Conservation (phyloP, 2,113 vertebrate species). For the Chamaea fasciata region DNA sequence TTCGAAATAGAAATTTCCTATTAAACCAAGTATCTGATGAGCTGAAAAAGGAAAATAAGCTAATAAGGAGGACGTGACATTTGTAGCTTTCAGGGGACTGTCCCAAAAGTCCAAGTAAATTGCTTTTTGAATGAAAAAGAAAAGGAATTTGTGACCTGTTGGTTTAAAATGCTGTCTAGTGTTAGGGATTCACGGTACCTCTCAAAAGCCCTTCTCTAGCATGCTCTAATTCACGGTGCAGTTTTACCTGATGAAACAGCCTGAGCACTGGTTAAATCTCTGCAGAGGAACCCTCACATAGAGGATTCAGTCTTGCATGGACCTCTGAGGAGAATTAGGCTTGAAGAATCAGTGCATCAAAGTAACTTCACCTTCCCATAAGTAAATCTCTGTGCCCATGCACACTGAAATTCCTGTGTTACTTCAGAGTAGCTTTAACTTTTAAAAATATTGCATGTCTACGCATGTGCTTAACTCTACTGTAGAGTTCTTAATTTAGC, state of each 20-base stretch:
- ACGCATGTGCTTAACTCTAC: slow-evolving; percentile 42
- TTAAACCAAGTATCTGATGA: neutral
- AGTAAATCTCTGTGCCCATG: neutral
- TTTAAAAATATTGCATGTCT: slow-evolving; percentile 48
- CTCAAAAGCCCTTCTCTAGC: neutral
- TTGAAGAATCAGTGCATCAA: neutral
- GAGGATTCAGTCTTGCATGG: neutral
- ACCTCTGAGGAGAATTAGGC: neutral
- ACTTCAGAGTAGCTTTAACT: slow-evolving; percentile 26
- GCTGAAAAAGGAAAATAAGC: neutral
- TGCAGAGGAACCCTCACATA: neutral
- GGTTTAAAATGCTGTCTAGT: neutral
- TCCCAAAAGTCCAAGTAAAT: neutral
- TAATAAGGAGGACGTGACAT: neutral
- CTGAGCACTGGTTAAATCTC: neutral
- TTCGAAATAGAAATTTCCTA: neutral
- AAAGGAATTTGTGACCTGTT: neutral
- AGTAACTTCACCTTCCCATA: neutral
- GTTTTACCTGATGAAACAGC: slow-evolving; percentile 16
- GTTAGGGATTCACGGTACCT: neutral
- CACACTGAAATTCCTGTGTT: neutral
- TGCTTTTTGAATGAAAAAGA: neutral
- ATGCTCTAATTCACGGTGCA: slow-evolving; percentile 39
- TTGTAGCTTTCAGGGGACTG: neutral
- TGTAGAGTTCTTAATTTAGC: slow-evolving; percentile 35